Percentiles rank a stretch among this genome's conserved stretches.
Evolutionary conservation across 2,113 vertebrate species (phyloP).

Genomic region (Scatophagus argus): DNA sequence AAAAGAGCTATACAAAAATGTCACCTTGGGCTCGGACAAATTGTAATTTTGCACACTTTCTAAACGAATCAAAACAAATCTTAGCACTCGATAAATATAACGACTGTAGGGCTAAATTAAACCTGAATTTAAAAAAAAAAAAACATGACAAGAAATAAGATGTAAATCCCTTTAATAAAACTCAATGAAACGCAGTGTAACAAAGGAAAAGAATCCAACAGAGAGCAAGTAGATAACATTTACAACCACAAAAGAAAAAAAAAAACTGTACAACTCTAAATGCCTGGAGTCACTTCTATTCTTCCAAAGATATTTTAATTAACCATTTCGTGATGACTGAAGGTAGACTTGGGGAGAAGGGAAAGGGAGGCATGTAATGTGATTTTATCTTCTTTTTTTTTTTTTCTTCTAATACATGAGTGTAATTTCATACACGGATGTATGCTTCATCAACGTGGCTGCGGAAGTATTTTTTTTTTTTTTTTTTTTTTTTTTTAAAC

Average conservation of each 20-base stretch:
- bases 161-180: conserved; percentile 94
- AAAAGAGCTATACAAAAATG: neutral
- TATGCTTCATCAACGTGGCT: conserved; percentile 73
- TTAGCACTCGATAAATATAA: neutral
- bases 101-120: no score
- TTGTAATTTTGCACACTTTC: neutral
- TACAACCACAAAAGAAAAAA: conserved; percentile 90
- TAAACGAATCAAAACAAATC: neutral
- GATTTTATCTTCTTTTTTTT: conserved; percentile 53
- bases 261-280: conserved; percentile 88
- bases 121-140: neutral
- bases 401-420: conserved; percentile 68
- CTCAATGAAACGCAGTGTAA: conserved; percentile 87
- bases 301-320: conserved; percentile 62
- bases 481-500: conserved; percentile 49
- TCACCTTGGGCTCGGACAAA: neutral
- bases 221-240: conserved; percentile 89
- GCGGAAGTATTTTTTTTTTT: conserved; percentile 58
- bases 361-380: conserved; percentile 64
- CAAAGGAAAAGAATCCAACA: conserved; percentile 84
- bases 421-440: conserved; percentile 76
- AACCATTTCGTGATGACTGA: conserved; percentile 68
- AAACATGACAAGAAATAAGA: conserved; percentile 58
- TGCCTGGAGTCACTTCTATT: conserved; percentile 82
- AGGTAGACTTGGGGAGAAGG: conserved; percentile 46